Evolutionary conservation across 2,888 invertebrate genomes (phyloP).

Genomic region (Eupithecia pulchellata): DNA sequence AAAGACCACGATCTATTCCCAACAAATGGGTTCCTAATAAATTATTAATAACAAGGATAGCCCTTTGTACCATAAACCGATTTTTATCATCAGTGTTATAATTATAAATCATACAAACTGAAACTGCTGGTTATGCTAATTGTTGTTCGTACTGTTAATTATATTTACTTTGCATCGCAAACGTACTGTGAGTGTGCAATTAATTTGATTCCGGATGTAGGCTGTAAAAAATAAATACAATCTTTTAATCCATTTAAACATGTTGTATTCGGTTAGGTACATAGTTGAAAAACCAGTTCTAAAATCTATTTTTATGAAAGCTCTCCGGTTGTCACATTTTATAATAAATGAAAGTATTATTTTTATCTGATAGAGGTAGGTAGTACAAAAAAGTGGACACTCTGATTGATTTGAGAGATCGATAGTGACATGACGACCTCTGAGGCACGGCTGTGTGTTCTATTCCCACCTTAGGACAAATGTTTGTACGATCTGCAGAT

Average conservation of each 20-base stretch:
- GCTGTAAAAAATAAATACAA: neutral
- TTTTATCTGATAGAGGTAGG: too few relatives aligned
- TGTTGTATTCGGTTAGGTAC: neutral
- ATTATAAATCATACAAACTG: neutral
- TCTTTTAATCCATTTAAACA: neutral
- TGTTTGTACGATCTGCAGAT: too few relatives aligned
- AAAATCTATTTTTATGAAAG: too few relatives aligned
- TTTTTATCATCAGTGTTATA: neutral
- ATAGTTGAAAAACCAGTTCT: neutral
- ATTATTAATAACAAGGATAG: too few relatives aligned
- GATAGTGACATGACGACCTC: too few relatives aligned
- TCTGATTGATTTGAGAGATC: too few relatives aligned
- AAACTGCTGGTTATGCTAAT: conserved; percentile 13
- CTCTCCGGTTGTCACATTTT: neutral
- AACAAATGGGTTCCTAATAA: too few relatives aligned
- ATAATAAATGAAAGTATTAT: neutral
- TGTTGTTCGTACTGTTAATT: conserved; percentile 24
- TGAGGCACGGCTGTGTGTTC: too few relatives aligned
- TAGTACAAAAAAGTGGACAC: too few relatives aligned
- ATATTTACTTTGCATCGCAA: conserved; percentile 17
- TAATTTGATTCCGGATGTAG: conserved; percentile 5
- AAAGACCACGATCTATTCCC: too few relatives aligned
- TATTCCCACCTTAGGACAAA: too few relatives aligned
- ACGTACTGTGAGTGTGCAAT: conserved; percentile 11
- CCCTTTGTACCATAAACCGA: neutral